phyloP scores from a whole-genome alignment of 2,113 vertebrate species.

The Oreochromis spilurus region DNA sequence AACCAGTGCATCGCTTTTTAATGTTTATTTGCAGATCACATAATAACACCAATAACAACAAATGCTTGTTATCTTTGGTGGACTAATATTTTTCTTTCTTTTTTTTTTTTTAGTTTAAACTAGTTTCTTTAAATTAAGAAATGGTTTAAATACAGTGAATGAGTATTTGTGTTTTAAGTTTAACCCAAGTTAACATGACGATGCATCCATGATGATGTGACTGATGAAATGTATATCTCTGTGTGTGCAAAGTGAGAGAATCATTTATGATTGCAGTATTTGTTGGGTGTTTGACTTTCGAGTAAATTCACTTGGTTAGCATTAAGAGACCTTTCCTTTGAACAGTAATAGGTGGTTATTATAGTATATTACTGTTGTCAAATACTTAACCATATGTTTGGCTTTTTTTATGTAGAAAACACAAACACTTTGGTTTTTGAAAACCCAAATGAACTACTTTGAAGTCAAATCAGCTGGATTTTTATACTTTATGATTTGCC shows the following conservation, averaged over 20 bases:
- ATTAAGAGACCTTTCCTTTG: neutral
- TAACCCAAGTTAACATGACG: neutral
- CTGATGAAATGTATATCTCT: neutral
- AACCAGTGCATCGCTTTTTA: neutral
- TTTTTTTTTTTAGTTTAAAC: neutral
- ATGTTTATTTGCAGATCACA: slow-evolving; percentile 11
- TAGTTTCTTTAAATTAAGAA: neutral
- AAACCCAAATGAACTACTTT: neutral
- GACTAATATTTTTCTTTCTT: neutral
- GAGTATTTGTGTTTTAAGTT: neutral
- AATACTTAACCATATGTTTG: neutral
- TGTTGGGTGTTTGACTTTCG: neutral
- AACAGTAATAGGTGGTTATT: neutral
- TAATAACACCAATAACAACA: slow-evolving; percentile 1
- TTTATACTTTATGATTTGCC: neutral
- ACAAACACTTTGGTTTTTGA: neutral
- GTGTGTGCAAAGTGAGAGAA: neutral
- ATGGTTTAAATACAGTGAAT: neutral
- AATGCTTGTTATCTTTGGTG: neutral
- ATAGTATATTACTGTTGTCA: neutral
- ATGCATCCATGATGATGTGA: neutral
- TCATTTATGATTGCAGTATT: neutral
- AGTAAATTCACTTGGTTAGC: neutral
- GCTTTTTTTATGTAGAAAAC: neutral
- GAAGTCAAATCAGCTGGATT: neutral